Evolutionary conservation across 2,113 vertebrate species (phyloP), one percentile per base, ranked within the genome.

Genomic region (Alouatta palliata): DNA sequence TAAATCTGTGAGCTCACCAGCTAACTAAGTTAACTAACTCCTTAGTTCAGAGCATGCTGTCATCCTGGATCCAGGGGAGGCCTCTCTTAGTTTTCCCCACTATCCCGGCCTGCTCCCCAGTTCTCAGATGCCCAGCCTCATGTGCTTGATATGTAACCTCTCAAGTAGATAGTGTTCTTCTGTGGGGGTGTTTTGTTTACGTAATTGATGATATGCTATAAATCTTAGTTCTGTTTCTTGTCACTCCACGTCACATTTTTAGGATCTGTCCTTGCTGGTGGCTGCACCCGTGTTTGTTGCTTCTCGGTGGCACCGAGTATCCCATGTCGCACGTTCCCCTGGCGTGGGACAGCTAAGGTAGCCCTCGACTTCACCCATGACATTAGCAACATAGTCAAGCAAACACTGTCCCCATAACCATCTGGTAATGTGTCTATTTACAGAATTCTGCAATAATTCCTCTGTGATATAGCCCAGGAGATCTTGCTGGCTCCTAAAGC

Each of bases 281-380:
- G 30, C 16, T 9, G 2, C 47, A 13, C 12, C 1, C 32, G 6
- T 16, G 4, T 40, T 32, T 64, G 27, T 8, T 61, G n/a, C 35
- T 90, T 84, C 68, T 80, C 20, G 7, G 52, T 49, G 17, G 80
- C 30, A 21, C 35, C 12, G 1, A 19, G 58, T 23, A 27, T 23
- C n/a, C 20, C n/a, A 32, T 3, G 16, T 8, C 5, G 4, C 0
- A 0, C 5, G 0, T 35, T 47, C 45, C 21, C 25, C 68, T 52
- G 11, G 54, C 16, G 43, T 43, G 40, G 12, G 37, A 3, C 16
- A 8, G 21, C 80, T 25, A 9, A 54, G 61, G 27, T 25, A 49
- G 61, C 35, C 47, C 40, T 75, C 47, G 27, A 3, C 9, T 27
- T 8, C 1, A 6, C 66, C 10, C 37, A 43, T 21, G 43, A 43